Percentiles rank a stretch among this genome's conserved stretches.
These are phyloP conservation scores for Schizaphis graminum DNA, from an alignment of 2,888 invertebrate species.

Conservation along the genomic window DNA sequence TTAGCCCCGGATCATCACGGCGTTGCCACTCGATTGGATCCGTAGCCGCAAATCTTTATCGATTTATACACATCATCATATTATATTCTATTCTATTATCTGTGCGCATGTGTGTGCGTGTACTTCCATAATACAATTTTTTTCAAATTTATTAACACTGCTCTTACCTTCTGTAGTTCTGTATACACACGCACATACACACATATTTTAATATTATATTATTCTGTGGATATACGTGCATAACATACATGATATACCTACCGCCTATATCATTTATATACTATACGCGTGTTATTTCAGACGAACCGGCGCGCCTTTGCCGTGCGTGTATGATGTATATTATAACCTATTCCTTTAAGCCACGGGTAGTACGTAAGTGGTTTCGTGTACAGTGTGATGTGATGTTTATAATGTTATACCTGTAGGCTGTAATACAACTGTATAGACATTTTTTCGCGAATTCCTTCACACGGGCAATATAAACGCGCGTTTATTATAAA, in stretches of 20 bases:
- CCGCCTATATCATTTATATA: background rate
- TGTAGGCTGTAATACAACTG: background rate
- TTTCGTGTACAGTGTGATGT: background rate
- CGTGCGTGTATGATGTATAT: background rate
- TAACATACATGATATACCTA: background rate
- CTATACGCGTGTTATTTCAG: slow-evolving; percentile 32
- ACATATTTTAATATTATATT: too few species aligned
- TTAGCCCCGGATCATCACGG: slow-evolving; percentile 55
- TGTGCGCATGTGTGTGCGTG: background rate
- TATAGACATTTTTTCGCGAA: background rate
- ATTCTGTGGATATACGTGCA: too few species aligned
- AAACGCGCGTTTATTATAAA: background rate
- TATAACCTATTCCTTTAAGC: background rate
- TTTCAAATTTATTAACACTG: slow-evolving; percentile 6
- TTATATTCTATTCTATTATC: slow-evolving; percentile 13
- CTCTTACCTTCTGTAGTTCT: background rate
- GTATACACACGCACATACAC: background rate
- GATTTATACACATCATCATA: slow-evolving; percentile 38
- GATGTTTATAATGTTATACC: background rate
- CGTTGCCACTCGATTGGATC: slow-evolving; percentile 59
- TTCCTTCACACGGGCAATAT: background rate
- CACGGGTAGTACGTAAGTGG: background rate
- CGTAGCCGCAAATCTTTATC: slow-evolving; percentile 57
- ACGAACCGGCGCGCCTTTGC: slow-evolving; percentile 30
- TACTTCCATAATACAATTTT: slow-evolving; percentile 6